Evolutionary conservation across 2,888 invertebrate species (phyloP), one percentile per base, ranked within the genome.

Genomic region (Acholoe squamosa): DNA sequence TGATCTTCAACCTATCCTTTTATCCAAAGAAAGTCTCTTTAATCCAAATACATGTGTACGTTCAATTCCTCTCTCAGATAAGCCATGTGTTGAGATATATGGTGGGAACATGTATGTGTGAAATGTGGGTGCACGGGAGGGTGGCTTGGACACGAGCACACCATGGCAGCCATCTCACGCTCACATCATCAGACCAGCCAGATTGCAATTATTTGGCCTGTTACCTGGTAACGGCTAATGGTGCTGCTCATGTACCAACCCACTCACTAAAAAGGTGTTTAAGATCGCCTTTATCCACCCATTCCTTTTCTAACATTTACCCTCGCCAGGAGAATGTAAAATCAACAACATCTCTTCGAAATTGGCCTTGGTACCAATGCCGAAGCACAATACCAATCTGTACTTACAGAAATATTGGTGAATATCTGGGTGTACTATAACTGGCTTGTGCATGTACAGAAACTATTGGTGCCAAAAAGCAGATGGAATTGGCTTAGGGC

Each of bases 221-320:
- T 71, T 71, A 71, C 71, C 71, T 71, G 71, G 71, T 28, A 71
- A 71, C 71, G 28, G 25, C 28, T 71, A 71, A 71, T 71, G 71
- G 71, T 16, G 71, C 25, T 71, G 12, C 71, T 25, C 71, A 71
- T 7, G 31, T 25, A 71, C 28, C n/a, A 5, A 28, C 7, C 28
- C 25, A 71, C n/a, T 7, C 71, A 28, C 25, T 16, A 71, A 71
- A 71, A 71, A 7, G 14, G 12, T 28, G 71, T 71, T 71, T 28
- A 28, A 71, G 71, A 61, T 61, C 61, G 10, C 19, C 71, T 7
- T 12, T 19, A n/a, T 19, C 61, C 22, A 61, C 71, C 71, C 71
- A 28, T 28, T 25, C 71, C 71, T 7, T 3, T 61, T 19, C 3
- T 61, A 71, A 28, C 71, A 71, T 14, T 28, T 71, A n/a, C 43